phyloP scores from a whole-genome alignment of 2,113 vertebrate genomes.

The Misgurnus anguillicaudatus region DNA sequence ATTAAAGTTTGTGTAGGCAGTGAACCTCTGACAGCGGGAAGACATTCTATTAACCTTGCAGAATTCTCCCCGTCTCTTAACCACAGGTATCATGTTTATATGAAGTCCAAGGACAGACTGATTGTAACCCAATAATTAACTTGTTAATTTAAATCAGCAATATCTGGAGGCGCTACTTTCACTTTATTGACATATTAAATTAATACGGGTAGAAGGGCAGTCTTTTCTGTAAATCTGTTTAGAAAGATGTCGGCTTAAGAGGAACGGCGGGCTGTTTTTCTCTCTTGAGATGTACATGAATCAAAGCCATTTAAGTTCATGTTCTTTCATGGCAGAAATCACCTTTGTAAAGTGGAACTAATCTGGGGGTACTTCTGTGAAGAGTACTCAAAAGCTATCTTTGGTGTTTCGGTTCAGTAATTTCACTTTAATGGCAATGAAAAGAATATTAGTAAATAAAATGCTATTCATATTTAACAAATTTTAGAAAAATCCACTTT shows the following conservation, averaged over 20 bases:
- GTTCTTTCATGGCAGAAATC: background rate
- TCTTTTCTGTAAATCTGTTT: background rate
- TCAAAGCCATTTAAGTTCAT: constrained; percentile 1
- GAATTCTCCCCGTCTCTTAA: background rate
- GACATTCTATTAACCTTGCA: constrained; percentile 29
- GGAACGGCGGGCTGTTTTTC: background rate
- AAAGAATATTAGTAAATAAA: too few relatives aligned
- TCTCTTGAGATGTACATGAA: background rate
- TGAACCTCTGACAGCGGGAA: background rate
- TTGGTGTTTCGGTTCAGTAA: too few relatives aligned
- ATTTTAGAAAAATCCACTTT: too few relatives aligned
- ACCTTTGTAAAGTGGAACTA: constrained; percentile 29
- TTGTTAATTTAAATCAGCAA: constrained; percentile 16
- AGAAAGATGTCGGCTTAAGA: constrained; percentile 13
- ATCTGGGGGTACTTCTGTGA: constrained; percentile 14
- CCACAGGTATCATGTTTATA: constrained; percentile 3
- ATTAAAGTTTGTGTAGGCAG: constrained; percentile 9
- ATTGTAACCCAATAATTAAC: constrained; percentile 39
- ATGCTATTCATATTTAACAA: too few relatives aligned
- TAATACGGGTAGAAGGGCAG: constrained; percentile 3
- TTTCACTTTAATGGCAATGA: too few relatives aligned
- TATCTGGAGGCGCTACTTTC: background rate
- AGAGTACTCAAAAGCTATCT: constrained; percentile 18
- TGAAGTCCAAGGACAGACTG: background rate
- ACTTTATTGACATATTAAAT: constrained; percentile 38